Evolutionary conservation across 1,140 invertebrate species (phyloP), one percentile per base, ranked within the genome.

Genomic region (Caerostris extrusa): DNA sequence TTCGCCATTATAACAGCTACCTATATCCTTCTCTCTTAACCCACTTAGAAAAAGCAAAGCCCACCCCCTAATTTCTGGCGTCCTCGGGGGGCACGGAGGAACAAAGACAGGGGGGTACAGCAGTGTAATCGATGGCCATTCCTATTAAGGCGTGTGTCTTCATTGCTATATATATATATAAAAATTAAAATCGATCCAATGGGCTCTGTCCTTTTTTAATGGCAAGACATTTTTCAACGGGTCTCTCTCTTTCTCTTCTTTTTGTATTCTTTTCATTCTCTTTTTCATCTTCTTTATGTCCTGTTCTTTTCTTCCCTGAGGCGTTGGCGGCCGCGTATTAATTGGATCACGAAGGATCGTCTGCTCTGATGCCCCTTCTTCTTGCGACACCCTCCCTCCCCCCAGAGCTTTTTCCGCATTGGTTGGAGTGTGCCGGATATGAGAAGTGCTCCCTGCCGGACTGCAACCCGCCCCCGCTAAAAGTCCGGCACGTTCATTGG

Each of bases 141-240:
- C 83, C 83, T 93, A 93, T 93, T 93, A 87, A 93, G 83, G 91
- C 91, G 91, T 87, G 83, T 93, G 91, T 93, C 91, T 93, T 87
- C 53, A 91, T 87, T 77, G 57, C 82, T 87, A 85, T 93, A 87
- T 83, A 61, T 89, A 71, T 34, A 34, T 1, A 69, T 83, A 92
- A 93, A 86, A 93, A 93, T 93, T 93, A 93, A 93, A 93, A 93
- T 93, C 91, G 91, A 93, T 93, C 67, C 55, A 53, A 64, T 64
- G 57, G 90, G 90, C 55, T 61, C 82, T 85, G 77, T 91, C 90
- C 57, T 93, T 67, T 91, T 93, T 93, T 93, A 93, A 93, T 93
- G 91, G 91, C 64, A 86, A 87, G 83, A 86, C 82, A 87, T 93
- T 93, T 93, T 93, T 93, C 91, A 93, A 55, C 82, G 67, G 58